Percentiles rank a stretch among this genome's conserved stretches.
Evolutionary conservation across 2,797 vertebrate genomes (phyloP).

Genomic region (Brachyrhaphis roseni): DNA sequence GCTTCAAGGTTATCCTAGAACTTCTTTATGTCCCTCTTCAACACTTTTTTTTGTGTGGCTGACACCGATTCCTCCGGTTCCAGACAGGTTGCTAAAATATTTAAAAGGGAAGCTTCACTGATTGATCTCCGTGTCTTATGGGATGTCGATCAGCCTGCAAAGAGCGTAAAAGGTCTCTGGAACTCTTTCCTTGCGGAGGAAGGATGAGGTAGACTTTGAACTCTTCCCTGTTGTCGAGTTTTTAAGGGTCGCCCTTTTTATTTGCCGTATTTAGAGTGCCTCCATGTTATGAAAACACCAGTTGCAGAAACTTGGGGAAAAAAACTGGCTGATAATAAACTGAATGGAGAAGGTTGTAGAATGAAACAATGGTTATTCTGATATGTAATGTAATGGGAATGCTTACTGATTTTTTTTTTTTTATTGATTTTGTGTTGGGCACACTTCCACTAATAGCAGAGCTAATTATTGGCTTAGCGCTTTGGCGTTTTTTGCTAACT

Average conservation of each 20-base stretch:
- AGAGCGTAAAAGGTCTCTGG: constrained; percentile 41
- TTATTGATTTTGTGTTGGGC: neutral
- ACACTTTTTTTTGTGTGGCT: constrained; percentile 4
- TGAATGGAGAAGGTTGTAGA: neutral
- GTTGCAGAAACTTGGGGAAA: neutral
- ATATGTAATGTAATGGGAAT: neutral
- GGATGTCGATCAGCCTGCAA: neutral
- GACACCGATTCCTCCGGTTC: constrained; percentile 49
- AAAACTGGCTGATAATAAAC: neutral
- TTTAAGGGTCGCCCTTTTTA: neutral
- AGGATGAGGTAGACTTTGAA: constrained; percentile 40
- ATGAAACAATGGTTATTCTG: too few relatives aligned
- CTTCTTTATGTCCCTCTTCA: neutral
- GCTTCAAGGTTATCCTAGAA: neutral
- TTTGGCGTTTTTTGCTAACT: too few relatives aligned
- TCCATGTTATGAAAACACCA: neutral
- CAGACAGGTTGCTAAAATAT: constrained; percentile 59
- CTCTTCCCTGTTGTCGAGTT: constrained; percentile 32
- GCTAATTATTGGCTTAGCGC: too few relatives aligned
- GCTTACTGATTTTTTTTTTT: neutral
- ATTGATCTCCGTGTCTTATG: constrained; percentile 37
- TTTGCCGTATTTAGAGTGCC: neutral
- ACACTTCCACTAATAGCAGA: too few relatives aligned
- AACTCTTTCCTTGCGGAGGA: constrained; percentile 51
- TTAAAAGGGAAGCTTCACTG: constrained; percentile 56